Percentiles rank a stretch among this genome's conserved stretches.
Evolutionary conservation across 2,888 invertebrate genomes (phyloP).

Genomic region (Trachelus stipa): DNA sequence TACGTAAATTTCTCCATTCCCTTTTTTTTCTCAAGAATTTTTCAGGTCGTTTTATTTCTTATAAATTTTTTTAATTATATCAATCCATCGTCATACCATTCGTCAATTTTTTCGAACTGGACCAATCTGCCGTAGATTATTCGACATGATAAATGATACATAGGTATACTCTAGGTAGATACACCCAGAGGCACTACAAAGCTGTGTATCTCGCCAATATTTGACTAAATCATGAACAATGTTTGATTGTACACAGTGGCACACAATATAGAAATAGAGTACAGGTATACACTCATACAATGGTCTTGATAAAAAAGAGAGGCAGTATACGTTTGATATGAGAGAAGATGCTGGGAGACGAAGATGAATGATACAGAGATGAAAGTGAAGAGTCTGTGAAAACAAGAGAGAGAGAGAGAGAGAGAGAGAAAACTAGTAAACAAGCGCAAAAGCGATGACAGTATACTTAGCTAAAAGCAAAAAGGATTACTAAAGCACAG

Average conservation of each 20-base stretch:
- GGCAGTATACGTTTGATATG: conserved; percentile 26
- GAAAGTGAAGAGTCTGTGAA: no score
- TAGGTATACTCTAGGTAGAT: conserved; percentile 27
- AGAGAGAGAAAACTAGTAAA: conserved; percentile 15
- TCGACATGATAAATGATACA: conserved; percentile 56
- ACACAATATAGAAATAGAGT: conserved; percentile 22
- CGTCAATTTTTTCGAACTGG: no score
- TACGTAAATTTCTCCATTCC: neutral
- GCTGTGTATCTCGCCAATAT: conserved; percentile 66
- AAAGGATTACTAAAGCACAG: conserved; percentile 3
- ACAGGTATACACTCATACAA: neutral
- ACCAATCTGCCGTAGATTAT: conserved; percentile 54
- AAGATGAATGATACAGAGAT: no score
- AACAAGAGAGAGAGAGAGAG: conserved; percentile 21
- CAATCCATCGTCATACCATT: no score
- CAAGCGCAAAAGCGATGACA: conserved; percentile 6
- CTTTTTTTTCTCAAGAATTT: neutral
- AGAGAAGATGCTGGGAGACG: neutral
- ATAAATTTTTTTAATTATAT: no score
- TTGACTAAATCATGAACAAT: conserved; percentile 67
- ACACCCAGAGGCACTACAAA: conserved; percentile 59
- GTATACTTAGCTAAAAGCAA: conserved; percentile 10
- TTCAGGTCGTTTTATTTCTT: neutral
- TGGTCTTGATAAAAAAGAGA: neutral
- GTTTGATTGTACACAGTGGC: conserved; percentile 63